Evolutionary conservation across 2,113 vertebrate genomes (phyloP), one percentile per base, ranked within the genome.

Genomic region (Hippoglossus stenolepis): DNA sequence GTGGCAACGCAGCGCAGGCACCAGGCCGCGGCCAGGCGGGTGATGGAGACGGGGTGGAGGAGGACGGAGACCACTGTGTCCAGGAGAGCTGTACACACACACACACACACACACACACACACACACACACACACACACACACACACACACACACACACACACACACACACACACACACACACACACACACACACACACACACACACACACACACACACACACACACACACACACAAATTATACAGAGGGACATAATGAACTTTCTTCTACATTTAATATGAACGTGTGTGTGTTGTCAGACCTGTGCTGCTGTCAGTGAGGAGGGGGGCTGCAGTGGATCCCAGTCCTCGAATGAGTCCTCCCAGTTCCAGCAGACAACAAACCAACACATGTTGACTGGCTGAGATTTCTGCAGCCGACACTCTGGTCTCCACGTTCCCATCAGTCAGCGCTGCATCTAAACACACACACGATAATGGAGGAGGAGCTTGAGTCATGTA

Each of bases 311-410:
- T 90, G 86, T 98, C 97, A n/a, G 95, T 95, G 2, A 98, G 85
- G 56, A 99, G 93, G 2, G 97, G 95, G 18, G 93, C 92, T 4
- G 94, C 95, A 9, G 95, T 96, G 71, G 97, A 96, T 43, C 96
- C 94, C 57, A 98, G 93, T 45, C 92, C 92, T 59, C 94, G 84
- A 12, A 96, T 66, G 65, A 99, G 93, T 66, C 92, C 94, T 77
- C 96, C 97, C n/a, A 99, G 96, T 28, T 98, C 97, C 89, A 96
- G 94, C 79, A 99, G 93, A 5, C 95, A 94, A 87, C 96, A 97
- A 21, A 96, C 93, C 85, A 98, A 80, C 54, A 95, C 87, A 9
- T 98, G 96, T 73, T 96, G 96, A 91, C 91, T 95, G 54, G 93
- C 90, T 40, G 91, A 81, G 57, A 96, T 54, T 45, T 97, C 95